Conservation (phyloP, 2,797 vertebrate genomes). For the Eulemur coronatus region DNA sequence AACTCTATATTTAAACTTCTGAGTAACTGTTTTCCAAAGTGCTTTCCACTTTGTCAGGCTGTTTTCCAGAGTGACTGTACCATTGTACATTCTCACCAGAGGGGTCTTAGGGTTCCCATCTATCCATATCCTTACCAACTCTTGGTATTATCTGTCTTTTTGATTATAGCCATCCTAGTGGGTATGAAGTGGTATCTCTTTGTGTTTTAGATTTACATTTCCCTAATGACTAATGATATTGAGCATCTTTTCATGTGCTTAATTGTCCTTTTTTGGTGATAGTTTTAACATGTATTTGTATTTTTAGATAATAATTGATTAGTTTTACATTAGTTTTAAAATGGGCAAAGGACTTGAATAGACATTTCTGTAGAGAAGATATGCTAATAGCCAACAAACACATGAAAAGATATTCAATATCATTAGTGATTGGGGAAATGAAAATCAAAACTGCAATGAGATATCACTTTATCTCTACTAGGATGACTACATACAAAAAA, state of each 20-base stretch:
- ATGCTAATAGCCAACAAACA: too few species aligned
- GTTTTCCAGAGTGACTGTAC: neutral
- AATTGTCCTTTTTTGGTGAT: neutral
- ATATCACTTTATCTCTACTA: too few species aligned
- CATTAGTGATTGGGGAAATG: too few species aligned
- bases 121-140: neutral
- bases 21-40: neutral
- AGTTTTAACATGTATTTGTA: neutral
- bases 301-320: neutral
- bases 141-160: neutral
- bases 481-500: too few species aligned
- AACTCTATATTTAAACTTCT: neutral
- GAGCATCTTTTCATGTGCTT: neutral
- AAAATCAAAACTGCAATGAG: too few species aligned
- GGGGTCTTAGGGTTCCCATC: neutral
- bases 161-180: neutral
- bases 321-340: neutral
- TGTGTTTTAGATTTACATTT: neutral
- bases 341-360: too few species aligned
- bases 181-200: neutral
- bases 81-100: neutral
- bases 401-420: too few species aligned
- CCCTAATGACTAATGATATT: neutral
- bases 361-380: too few species aligned
- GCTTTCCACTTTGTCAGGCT: neutral